Conservation (phyloP, 2,113 vertebrate species). For the Thryonomys swinderianus region DNA sequence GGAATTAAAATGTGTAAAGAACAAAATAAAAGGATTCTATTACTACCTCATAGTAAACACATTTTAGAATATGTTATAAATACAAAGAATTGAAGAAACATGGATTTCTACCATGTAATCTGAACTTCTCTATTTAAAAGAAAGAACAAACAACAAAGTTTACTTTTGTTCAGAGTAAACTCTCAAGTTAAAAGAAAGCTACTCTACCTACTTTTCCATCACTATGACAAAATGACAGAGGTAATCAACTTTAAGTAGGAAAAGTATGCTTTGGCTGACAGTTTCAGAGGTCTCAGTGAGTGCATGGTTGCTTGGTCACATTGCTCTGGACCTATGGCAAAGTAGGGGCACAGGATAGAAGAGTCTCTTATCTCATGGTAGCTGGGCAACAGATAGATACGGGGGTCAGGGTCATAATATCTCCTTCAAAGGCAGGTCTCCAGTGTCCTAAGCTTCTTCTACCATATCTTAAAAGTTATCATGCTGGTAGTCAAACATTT, state of each 20-base stretch:
- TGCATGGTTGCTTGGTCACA: not conserved
- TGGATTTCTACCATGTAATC: not conserved
- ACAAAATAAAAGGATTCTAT: not conserved
- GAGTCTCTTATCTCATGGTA: not conserved
- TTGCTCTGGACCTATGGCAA: not conserved
- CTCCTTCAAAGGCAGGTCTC: not conserved
- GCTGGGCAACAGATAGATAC: not conserved
- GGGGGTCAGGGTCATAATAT: not conserved
- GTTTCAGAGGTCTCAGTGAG: not conserved
- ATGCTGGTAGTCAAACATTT: not conserved
- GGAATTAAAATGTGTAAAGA: not conserved
- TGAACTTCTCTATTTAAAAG: conserved; percentile 8
- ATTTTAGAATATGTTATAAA: not conserved
- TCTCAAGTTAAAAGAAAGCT: not conserved
- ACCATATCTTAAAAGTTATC: not conserved
- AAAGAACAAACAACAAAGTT: not conserved
- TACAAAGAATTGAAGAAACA: not conserved
- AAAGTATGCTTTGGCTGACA: not conserved
- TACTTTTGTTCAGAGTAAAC: not conserved
- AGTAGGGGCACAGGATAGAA: not conserved
- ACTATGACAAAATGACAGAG: not conserved
- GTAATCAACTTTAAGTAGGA: not conserved
- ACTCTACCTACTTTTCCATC: not conserved
- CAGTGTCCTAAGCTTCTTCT: not conserved
- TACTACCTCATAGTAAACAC: not conserved